Base-by-base conservation (phyloP, 2,888 invertebrate species). In the Patella ulyssiponensis region DNA sequence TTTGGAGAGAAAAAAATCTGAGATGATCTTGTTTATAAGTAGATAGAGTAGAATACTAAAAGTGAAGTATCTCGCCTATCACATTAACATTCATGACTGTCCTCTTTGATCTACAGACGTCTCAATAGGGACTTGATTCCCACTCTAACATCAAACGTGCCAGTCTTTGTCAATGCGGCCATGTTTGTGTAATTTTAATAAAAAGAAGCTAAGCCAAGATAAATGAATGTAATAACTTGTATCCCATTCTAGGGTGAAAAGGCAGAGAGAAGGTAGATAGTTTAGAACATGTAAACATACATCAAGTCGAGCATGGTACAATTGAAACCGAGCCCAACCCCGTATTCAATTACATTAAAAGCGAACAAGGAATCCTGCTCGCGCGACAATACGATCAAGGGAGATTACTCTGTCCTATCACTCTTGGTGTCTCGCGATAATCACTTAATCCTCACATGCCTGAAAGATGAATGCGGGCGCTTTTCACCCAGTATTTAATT, bases 271-370 rank as follows among this genome's bases (percentile, higher is more conserved):
- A 64, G 23, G 64, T 64, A 64, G 64, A 64, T 64, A 64, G 64
- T 64, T 64, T 64, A 64, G 64, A 64, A 64, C 64, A 64, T 64
- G 64, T 64, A 64, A 64, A 64, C 64, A 64, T 64, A 64, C 64
- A 64, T 23, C 64, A 23, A 64, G 64, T 64, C 20, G 64, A 64
- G 64, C 64, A 64, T 64, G 64, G 64, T 64, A 64, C 64, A 64
- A 64, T 20, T 64, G 20, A 64, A 23, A 64, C 74, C 44, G 20
- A 23, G 52, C 52, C 23, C 64, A 54, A 73, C 72, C 70, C 71
- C 71, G 70, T 78, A 78, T 80, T 80, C 80, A 80, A 80, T 80
- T 80, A 80, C 80, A 80, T 80, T 78, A 80, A 78, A 80, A 78
- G 80, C 74, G 74, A 75, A 78, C 78, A 78, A 77, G 75, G 74